Evolutionary conservation across 2,888 invertebrate genomes (phyloP).

Genomic region (Phaedon cochleariae): DNA sequence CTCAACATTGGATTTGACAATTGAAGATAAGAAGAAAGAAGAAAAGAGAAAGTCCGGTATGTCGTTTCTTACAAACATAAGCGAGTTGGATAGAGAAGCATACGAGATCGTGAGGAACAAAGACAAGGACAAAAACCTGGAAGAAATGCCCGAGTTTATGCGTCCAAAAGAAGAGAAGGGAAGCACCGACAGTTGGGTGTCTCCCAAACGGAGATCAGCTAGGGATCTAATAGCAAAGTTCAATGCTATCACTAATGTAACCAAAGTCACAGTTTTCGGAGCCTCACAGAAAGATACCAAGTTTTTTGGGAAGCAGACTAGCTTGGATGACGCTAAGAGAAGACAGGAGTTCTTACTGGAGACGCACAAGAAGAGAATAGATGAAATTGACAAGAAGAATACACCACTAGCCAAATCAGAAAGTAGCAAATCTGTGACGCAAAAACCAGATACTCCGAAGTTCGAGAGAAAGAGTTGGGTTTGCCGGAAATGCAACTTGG

Average conservation of each 20-base stretch:
- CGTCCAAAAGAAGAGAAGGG: slow-evolving; percentile 54
- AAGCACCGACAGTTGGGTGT: slow-evolving; percentile 52
- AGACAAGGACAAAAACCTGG: slow-evolving; percentile 44
- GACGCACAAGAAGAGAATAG: slow-evolving; percentile 50
- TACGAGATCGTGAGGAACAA: slow-evolving; percentile 72
- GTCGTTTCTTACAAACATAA: slow-evolving; percentile 76
- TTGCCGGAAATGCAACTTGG: slow-evolving; percentile 69
- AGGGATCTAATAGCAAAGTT: slow-evolving; percentile 70
- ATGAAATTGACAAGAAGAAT: slow-evolving; percentile 53
- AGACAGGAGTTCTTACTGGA: slow-evolving; percentile 51
- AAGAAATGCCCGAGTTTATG: slow-evolving; percentile 60
- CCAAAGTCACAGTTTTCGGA: slow-evolving; percentile 66
- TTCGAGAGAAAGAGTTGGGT: slow-evolving; percentile 63
- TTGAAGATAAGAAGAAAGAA: slow-evolving; percentile 53
- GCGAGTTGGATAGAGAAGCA: slow-evolving; percentile 82
- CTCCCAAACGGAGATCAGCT: slow-evolving; percentile 59
- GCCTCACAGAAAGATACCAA: slow-evolving; percentile 51
- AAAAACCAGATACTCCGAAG: slow-evolving; percentile 54
- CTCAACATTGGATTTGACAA: slow-evolving; percentile 54
- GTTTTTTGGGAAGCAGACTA: slow-evolving; percentile 53
- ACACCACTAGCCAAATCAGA: slow-evolving; percentile 59
- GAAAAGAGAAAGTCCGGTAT: slow-evolving; percentile 68
- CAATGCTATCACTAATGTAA: slow-evolving; percentile 69
- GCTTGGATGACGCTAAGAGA: slow-evolving; percentile 48
- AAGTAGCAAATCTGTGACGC: slow-evolving; percentile 55